phyloP scores from a whole-genome alignment of 2,797 vertebrate genomes.

The Urosaurus nigricauda region DNA sequence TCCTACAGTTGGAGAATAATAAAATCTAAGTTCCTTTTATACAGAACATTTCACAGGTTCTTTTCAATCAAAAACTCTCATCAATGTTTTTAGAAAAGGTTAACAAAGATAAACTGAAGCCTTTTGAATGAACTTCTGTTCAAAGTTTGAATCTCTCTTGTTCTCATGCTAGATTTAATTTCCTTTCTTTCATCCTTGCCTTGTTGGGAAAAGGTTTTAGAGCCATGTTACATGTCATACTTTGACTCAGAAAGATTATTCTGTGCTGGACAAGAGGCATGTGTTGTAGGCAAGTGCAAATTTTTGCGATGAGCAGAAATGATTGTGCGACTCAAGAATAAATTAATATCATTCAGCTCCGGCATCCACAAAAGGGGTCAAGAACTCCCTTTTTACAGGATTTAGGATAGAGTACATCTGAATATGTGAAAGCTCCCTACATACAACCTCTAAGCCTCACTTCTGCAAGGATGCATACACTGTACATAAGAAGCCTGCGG shows the following conservation, averaged over 20 bases:
- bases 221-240: neutral
- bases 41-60: neutral
- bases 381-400: neutral
- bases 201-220: neutral
- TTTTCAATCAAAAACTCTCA: neutral
- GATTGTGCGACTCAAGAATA: neutral
- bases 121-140: neutral
- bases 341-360: neutral
- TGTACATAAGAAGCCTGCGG: neutral
- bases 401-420: too few species aligned
- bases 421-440: neutral
- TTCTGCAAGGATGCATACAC: neutral
- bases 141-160: neutral
- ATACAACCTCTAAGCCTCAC: neutral
- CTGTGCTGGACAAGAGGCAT: neutral
- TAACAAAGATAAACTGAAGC: neutral
- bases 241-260: neutral
- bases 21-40: neutral
- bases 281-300: neutral
- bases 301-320: neutral
- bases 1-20: constrained; percentile 15
- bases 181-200: neutral
- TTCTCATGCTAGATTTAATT: neutral
- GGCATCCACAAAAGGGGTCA: neutral
- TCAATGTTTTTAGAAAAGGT: neutral